These are phyloP conservation scores for Odontamblyopus lacepedii DNA, from an alignment of 2,797 vertebrate genomes.

Conservation along the genomic window DNA sequence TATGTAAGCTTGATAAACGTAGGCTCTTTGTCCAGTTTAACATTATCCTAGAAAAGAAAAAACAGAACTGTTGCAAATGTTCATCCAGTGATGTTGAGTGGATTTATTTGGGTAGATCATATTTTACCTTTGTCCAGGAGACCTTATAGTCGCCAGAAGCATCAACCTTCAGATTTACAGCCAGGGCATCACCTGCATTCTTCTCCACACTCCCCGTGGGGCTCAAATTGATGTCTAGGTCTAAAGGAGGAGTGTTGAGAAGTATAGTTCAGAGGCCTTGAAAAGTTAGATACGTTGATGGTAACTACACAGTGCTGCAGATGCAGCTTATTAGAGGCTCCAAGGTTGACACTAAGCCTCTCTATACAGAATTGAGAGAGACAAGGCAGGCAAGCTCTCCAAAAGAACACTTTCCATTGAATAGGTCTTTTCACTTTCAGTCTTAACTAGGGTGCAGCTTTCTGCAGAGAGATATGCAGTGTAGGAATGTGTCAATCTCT, in stretches of 20 bases:
- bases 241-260: constrained; percentile 68
- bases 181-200: constrained; percentile 79
- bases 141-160: constrained; percentile 81
- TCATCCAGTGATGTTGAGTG: constrained; percentile 6
- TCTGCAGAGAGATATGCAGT: not conserved
- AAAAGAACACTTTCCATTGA: constrained; percentile 34
- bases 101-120: constrained; percentile 11
- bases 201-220: constrained; percentile 83
- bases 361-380: constrained; percentile 35
- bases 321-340: constrained; percentile 57
- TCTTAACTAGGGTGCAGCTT: constrained; percentile 14
- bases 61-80: constrained; percentile 12
- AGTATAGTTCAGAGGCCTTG: constrained; percentile 51
- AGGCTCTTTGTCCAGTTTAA: constrained; percentile 57
- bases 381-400: constrained; percentile 17
- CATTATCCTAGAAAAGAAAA: constrained; percentile 76
- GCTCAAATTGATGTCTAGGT: constrained; percentile 88
- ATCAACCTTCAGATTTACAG: constrained; percentile 78
- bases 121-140: constrained; percentile 90
- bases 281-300: constrained; percentile 48
- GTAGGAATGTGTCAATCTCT: constrained; percentile 53
- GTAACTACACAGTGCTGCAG: constrained; percentile 49
- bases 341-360: constrained; percentile 46
- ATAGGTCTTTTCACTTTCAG: constrained; percentile 18
- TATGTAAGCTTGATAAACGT: constrained; percentile 84